Evolutionary conservation across 1,140 invertebrate species (phyloP).

Genomic region (Neodiprion fabricii): DNA sequence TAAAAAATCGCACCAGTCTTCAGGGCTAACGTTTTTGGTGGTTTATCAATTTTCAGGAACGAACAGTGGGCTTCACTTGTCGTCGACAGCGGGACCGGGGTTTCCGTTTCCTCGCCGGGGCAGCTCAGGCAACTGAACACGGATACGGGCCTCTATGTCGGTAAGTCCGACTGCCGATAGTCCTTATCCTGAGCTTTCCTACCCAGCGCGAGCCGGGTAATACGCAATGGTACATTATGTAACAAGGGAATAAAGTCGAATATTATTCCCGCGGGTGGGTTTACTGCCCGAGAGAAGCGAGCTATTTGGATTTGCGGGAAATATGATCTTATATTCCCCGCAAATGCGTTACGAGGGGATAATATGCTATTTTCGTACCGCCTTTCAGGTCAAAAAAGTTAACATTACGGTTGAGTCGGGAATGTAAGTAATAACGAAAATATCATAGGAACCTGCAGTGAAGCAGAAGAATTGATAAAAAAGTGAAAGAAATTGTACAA

Average conservation of each 20-base stretch:
- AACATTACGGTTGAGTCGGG: too few species aligned
- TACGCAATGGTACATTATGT: background rate
- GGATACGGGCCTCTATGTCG: constrained; percentile 83
- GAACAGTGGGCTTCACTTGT: constrained; percentile 84
- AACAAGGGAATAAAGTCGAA: background rate
- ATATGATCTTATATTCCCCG: too few species aligned
- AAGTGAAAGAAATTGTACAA: too few species aligned
- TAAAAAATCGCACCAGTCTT: too few species aligned
- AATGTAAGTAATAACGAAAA: background rate
- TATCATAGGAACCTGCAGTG: background rate
- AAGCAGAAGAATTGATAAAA: too few species aligned
- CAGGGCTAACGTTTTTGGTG: too few species aligned
- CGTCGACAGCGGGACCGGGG: constrained; percentile 82
- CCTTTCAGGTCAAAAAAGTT: too few species aligned
- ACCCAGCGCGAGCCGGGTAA: background rate
- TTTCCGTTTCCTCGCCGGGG: constrained; percentile 81
- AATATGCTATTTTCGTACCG: too few species aligned
- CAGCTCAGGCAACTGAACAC: constrained; percentile 85
- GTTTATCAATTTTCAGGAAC: constrained; percentile 67
- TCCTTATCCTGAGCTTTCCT: background rate
- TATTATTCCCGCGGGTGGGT: background rate
- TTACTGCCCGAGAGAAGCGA: too few species aligned
- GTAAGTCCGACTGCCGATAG: constrained; percentile 61
- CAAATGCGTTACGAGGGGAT: too few species aligned
- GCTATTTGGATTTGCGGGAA: background rate